phyloP scores from a whole-genome alignment of 2,888 invertebrate species.

The Clivina fossor region DNA sequence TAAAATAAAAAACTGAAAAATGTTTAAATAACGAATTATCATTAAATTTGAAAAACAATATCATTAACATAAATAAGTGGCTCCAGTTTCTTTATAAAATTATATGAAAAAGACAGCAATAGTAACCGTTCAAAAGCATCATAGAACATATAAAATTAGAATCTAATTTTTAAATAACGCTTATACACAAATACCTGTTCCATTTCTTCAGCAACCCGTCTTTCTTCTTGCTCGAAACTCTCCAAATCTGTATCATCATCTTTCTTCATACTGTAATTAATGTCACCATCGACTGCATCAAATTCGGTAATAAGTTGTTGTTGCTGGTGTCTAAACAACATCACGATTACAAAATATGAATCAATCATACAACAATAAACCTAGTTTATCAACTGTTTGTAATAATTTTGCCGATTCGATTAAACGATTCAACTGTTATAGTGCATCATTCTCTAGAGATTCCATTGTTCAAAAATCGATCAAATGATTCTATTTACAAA shows the following conservation, averaged over 20 bases:
- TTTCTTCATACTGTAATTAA: slow-evolving; percentile 35
- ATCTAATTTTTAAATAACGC: background rate
- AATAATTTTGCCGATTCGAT: too few relatives aligned
- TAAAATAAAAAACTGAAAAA: too few relatives aligned
- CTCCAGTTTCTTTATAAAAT: background rate
- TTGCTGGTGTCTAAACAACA: slow-evolving; percentile 20
- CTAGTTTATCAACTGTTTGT: too few relatives aligned
- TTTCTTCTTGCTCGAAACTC: slow-evolving; percentile 59
- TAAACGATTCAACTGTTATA: too few relatives aligned
- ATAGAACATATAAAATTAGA: background rate
- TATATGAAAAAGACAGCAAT: background rate
- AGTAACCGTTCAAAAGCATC: background rate
- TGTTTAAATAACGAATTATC: too few relatives aligned
- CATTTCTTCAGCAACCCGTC: slow-evolving; percentile 55
- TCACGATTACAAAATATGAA: too few relatives aligned
- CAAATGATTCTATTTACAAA: too few relatives aligned
- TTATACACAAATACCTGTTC: slow-evolving; percentile 43
- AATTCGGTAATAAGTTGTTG: slow-evolving; percentile 10
- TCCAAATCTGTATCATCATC: slow-evolving; percentile 55
- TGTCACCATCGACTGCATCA: slow-evolving; percentile 9
- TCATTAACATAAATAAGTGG: background rate
- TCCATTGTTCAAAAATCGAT: too few relatives aligned
- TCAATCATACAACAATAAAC: too few relatives aligned
- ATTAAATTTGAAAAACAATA: too few relatives aligned
- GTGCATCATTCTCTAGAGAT: too few relatives aligned